Evolutionary conservation across 2,888 invertebrate genomes (phyloP), one percentile per base, ranked within the genome.

Genomic region (Schrankia costaestrigalis): DNA sequence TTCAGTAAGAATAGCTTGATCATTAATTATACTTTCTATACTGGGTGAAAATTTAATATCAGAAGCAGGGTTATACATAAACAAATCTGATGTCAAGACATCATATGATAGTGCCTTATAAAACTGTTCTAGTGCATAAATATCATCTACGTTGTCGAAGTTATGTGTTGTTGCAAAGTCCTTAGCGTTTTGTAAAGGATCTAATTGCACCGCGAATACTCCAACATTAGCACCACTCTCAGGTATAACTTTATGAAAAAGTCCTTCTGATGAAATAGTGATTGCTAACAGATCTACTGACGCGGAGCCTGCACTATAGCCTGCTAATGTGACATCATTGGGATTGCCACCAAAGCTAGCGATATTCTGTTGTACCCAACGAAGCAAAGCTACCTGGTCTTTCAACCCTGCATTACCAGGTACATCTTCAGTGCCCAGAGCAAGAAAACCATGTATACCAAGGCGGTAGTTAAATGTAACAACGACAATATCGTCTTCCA

Each of bases 351-450:
- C 71, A 9, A 71, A 73, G 6, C 21, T 45, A 0, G 49, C 66
- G 2, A 74, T 72, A 22, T 74, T 74, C 8, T 57, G 43, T 3
- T 63, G 47, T 0, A 74, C 69, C 74, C 73, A 74, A 0, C 56
- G 55, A 1, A 74, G 34, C 0, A 59, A 32, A 0, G 65, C 63
- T 2, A 73, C 56, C 46, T 69, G 68, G 26, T 75, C 72, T 30
- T 71, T 73, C 60, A 72, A 55, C 0, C 71, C 71, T 3, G 65
- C 72, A 19, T 73, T 73, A 2, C 73, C 71, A 0, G 73, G 71
- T 4, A 28, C 31, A 10, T 60, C 59, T 10, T 58, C 35, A 0
- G 68, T 71, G 0, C 70, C 67, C 0, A 69, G 46, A 25, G 67
- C 64, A 2, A 70, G 32, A 26, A 67, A 67, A 0, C 68, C 70